Base-by-base conservation (phyloP, 2,888 invertebrate species). In the Chrysomela aeneicollis region DNA sequence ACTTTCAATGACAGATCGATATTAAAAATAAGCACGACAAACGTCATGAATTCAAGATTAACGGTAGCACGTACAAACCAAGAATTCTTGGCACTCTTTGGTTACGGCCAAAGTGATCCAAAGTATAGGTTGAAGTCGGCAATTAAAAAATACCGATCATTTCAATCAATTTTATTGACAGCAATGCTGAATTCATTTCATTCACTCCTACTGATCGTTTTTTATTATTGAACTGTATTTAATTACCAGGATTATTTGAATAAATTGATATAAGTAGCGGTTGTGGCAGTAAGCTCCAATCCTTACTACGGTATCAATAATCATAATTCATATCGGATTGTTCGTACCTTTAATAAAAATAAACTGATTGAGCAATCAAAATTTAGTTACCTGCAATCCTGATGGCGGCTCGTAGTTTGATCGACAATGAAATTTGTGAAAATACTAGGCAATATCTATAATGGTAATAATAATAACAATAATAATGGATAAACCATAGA, bases 111-210 rank as follows among this genome's bases (percentile, higher is more conserved):
- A 35, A 63, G 53, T 59, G 35, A 59, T 59, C 42, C 47, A 59
- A 63, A 59, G 42, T 42, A 17, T 53, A 47, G 47, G 57, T 61
- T 57, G 57, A 61, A 53, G 55, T 35, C 46, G 18, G 59, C 61
- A 61, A 65, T 65, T 59, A 59, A 65, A 61, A 65, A 58, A 65
- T 58, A 61, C 61, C 61, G 47, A 61, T 65, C 59, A 59, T 58
- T 57, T 61, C 52, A 53, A 61, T 65, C 61, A 54, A 42, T 65
- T 61, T 58, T 37, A 49, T 47, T 59, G 61, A 61, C 58, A 54
- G 53, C 57, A 35, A 8, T 47, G 35, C 35, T 58, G 61, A 35
- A 61, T 64, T 60, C 54, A 58, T 51, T 32, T 52, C 42, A 59
- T 64, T 58, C 51, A 52, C 35, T 12, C 57, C 32, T n/a, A n/a